phyloP scores from a whole-genome alignment of 2,797 vertebrate genomes.

The Lacerta agilis region DNA sequence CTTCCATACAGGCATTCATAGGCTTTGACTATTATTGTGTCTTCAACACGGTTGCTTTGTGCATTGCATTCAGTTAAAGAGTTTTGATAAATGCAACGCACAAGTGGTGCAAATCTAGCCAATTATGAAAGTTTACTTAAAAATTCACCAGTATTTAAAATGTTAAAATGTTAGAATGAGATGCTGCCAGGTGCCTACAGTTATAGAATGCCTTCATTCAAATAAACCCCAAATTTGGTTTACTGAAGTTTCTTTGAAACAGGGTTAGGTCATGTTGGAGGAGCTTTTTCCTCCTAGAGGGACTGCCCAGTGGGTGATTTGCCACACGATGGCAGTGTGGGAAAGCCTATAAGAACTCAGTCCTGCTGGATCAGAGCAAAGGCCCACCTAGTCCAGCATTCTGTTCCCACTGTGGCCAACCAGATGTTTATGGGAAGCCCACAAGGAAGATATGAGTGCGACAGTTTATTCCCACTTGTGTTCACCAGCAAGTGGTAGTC shows the following conservation, averaged over 20 bases:
- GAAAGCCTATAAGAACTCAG: too few species aligned
- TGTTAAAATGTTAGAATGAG: neutral
- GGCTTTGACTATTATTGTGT: neutral
- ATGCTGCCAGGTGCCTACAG: too few species aligned
- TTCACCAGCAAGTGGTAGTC: too few species aligned
- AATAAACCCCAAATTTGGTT: neutral
- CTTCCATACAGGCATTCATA: neutral
- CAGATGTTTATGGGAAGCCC: too few species aligned
- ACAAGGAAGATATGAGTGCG: too few species aligned
- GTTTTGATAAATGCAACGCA: neutral
- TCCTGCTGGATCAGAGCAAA: too few species aligned
- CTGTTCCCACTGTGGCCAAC: too few species aligned
- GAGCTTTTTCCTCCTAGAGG: neutral
- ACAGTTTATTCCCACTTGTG: too few species aligned
- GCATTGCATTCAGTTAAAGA: too few species aligned
- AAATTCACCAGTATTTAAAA: neutral
- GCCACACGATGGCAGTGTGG: constrained; percentile 4
- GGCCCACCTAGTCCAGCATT: too few species aligned
- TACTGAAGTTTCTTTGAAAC: neutral
- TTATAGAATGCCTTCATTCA: neutral
- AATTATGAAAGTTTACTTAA: neutral
- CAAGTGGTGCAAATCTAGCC: neutral
- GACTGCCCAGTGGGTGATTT: too few species aligned
- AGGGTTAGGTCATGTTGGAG: too few species aligned
- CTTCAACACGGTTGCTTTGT: neutral